Evolutionary conservation across 2,797 vertebrate genomes (phyloP).

Genomic region (Pipistrellus nathusii): DNA sequence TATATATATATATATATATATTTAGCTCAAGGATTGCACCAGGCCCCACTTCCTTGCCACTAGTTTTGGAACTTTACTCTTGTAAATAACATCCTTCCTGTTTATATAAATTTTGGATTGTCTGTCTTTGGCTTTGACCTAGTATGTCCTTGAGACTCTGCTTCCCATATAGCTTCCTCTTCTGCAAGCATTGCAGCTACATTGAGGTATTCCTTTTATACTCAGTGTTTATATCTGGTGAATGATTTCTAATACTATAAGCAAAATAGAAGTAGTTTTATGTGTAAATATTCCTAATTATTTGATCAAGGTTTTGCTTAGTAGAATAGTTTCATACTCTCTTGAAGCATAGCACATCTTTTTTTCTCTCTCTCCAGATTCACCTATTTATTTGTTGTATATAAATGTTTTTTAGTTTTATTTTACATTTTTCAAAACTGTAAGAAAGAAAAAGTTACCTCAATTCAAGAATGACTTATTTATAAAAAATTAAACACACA

Average conservation of each 20-base stretch:
- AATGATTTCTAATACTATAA: conserved; percentile 37
- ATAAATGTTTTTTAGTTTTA: conserved; percentile 43
- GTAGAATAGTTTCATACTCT: background rate
- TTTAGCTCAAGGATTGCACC: background rate
- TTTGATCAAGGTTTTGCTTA: conserved; percentile 50
- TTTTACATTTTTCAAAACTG: background rate
- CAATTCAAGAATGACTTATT: conserved; percentile 24
- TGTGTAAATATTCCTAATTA: background rate
- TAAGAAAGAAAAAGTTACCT: background rate
- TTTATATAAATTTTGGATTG: conserved; percentile 52
- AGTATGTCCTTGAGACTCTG: conserved; percentile 38
- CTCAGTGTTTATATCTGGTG: conserved; percentile 9
- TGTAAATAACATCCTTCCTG: conserved; percentile 48
- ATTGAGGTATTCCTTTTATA: conserved; percentile 37
- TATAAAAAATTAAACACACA: background rate
- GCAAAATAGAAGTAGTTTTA: background rate
- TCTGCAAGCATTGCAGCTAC: background rate
- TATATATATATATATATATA: background rate
- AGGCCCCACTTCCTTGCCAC: background rate
- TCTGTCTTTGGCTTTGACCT: conserved; percentile 37
- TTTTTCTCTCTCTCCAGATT: background rate
- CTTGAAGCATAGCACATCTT: background rate
- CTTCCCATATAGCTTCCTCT: conserved; percentile 32
- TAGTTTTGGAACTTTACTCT: background rate
- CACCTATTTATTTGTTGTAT: background rate